Evolutionary conservation across 2,888 invertebrate genomes (phyloP), one percentile per base, ranked within the genome.

Genomic region (Pterostichus madidus): DNA sequence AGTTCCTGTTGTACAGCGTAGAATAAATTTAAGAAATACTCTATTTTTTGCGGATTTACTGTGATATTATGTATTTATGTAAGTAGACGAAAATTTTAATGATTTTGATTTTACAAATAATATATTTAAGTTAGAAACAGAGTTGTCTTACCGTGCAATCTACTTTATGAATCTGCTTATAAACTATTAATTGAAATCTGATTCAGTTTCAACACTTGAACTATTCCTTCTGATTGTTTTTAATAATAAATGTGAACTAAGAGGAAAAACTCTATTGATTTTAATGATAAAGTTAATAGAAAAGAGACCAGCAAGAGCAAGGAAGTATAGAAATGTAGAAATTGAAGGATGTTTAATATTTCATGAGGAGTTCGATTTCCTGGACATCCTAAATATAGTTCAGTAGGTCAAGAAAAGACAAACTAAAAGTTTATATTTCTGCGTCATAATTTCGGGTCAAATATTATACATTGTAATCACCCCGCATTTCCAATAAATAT

Each of bases 391-490:
- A 71, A 39, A 39, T 13, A 71, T 71, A 39, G 68, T 44, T 44
- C 46, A 71, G 8, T 44, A 44, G 68, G 68, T 71, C 68, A 71
- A 71, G 68, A 71, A 71, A 24, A 64, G 49, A 64, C 64, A 64
- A 64, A 64, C 35, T 64, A 64, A 13, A 64, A n/a, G 10, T 64
- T 35, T 61, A 61, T 32, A 61, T 35, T 64, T 64, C 11, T 31
- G 31, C 11, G 24, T 32, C 35, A 64, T 39, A 64, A 64, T 64
- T 64, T 35, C 6, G 32, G 35, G 35, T 64, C 64, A 64, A 35
- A 32, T 64, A 64, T 64, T 64, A 64, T 71, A 71, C 68, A 71
- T 71, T 71, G 68, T 71, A 71, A 44, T 71, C 68, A 17, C n/a
- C 7, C 11, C 0, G 3, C 4, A 64, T 8, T 13, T n/a, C 39